Base-by-base conservation (phyloP, 2,797 vertebrate genomes). In the Sebastes oblongus region DNA sequence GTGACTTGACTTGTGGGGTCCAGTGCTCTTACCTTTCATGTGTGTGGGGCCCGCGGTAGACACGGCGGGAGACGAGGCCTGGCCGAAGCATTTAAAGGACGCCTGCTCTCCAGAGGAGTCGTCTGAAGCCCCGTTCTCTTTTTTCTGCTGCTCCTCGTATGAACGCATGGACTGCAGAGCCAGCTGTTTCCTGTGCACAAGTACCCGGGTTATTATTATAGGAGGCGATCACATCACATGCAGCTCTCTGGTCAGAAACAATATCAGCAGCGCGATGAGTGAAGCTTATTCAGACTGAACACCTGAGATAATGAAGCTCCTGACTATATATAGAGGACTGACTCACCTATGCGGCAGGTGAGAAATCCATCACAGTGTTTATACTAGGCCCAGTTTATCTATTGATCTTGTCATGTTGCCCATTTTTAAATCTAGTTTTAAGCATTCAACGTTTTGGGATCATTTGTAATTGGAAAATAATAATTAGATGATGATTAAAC, bases 81-180 rank as follows among this genome's bases (percentile, higher is more conserved):
- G 97, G 3, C 96, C 97, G 1, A 98, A 98, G 84, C 97, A 97
- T 88, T 96, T 98, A 91, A 98, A 98, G 59, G 97, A 93, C 0
- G 97, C 95, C 88, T 98, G 98, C 71, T 99, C 98, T 1, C 97
- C 97, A 0, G 98, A 99, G 69, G 98, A 99, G 76, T 99, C 98
- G 5, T 99, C 98, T 0, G 98, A 99, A 39, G 97, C 97, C 25
- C 96, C 97, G 5, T 95, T 97, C 79, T 99, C 98, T 83, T 98
- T 99, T 74, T 98, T 98, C 93, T 98, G 97, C 60, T 98, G 97
- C 83, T 99, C 98, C 24, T 99, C 98, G 9, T 97, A 99, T 7
- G 97, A 97, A 27, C 98, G 93, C 94, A 99, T 98, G 78, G 98
- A 99, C 69, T 99, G 98, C 77, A 99, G 95, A 20, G 98, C 98